Evolutionary conservation across 2,888 invertebrate species (phyloP).

Genomic region (Allacma fusca): DNA sequence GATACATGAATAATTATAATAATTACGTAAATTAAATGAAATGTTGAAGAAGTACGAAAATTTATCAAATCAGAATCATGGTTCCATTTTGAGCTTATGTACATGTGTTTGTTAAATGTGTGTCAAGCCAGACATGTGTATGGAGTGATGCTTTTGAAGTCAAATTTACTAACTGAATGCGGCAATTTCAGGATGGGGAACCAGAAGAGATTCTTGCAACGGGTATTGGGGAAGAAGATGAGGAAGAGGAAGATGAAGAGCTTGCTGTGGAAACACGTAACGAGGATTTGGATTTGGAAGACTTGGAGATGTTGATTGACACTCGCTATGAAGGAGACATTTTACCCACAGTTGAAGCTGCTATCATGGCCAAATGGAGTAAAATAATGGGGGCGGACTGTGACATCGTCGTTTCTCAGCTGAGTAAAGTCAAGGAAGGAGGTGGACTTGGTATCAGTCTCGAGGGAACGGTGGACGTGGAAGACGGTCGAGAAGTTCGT

Average conservation of each 20-base stretch:
- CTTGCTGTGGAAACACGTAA: conserved; percentile 69
- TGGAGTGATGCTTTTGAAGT: too few species aligned
- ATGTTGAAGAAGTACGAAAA: too few species aligned
- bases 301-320: conserved; percentile 69
- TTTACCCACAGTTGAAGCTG: conserved; percentile 75
- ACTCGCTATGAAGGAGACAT: conserved; percentile 67
- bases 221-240: conserved; percentile 44
- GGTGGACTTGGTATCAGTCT: conserved; percentile 96
- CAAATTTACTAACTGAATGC: background rate
- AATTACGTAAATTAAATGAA: too few species aligned
- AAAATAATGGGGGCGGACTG: conserved; percentile 79
- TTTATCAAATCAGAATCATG: too few species aligned
- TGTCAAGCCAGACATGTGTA: too few species aligned
- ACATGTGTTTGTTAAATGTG: too few species aligned
- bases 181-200: conserved; percentile 71
- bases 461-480: conserved; percentile 98
- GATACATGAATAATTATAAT: too few species aligned
- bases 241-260: conserved; percentile 65
- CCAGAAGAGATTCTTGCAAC: conserved; percentile 54
- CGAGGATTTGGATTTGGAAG: conserved; percentile 73
- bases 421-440: conserved; percentile 88
- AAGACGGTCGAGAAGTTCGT: conserved; percentile 93
- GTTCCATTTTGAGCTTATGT: too few species aligned
- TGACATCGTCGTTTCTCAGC: conserved; percentile 90
- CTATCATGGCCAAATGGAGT: conserved; percentile 83